Percentiles rank a stretch among this genome's conserved stretches.
These are phyloP conservation scores for Apodemia mormo DNA, from an alignment of 2,888 invertebrate species.

Conservation along the genomic window DNA sequence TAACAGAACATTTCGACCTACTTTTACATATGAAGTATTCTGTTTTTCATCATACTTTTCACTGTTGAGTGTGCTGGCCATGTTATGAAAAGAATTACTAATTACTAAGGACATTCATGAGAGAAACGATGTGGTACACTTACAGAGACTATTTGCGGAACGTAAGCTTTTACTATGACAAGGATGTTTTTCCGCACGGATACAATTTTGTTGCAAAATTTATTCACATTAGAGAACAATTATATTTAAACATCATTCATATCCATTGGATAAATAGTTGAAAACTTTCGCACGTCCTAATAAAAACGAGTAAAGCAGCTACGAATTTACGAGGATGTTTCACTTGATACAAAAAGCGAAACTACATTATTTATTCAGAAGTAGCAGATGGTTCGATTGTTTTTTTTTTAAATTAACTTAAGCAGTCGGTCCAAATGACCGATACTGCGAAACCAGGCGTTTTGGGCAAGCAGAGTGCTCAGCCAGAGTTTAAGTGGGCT, in stretches of 20 bases:
- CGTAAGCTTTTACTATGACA: neutral
- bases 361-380: too few species aligned
- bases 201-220: neutral
- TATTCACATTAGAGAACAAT: neutral
- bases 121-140: constrained; percentile 8
- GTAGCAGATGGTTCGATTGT: too few species aligned
- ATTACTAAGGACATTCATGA: constrained; percentile 11
- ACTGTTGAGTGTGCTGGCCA: constrained; percentile 5
- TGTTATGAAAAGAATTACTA: constrained; percentile 14
- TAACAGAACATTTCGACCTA: constrained; percentile 3
- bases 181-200: neutral
- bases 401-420: too few species aligned
- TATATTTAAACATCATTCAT: too few species aligned
- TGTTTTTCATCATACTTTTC: constrained; percentile 4
- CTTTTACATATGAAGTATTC: constrained; percentile 9
- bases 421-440: too few species aligned
- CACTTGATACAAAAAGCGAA: too few species aligned
- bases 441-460: too few species aligned
- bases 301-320: too few species aligned
- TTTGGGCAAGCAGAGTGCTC: too few species aligned
- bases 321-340: too few species aligned
- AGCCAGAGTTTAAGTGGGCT: too few species aligned
- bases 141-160: neutral
- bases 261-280: too few species aligned
- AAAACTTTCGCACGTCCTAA: neutral